Evolutionary conservation across 1,140 invertebrate species (phyloP), one percentile per base, ranked within the genome.

Genomic region (Cataglyphis hispanica): DNA sequence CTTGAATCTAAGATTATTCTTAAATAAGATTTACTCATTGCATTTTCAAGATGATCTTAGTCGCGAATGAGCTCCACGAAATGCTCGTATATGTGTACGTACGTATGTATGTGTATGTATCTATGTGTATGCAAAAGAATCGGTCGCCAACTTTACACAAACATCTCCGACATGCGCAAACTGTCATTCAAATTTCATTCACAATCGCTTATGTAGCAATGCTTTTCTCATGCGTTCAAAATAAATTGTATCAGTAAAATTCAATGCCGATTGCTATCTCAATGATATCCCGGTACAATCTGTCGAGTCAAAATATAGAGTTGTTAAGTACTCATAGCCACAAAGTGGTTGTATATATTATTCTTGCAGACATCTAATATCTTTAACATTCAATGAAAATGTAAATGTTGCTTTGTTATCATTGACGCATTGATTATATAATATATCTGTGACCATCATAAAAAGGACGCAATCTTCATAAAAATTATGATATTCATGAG

Each of bases 1-100:
- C 84, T 50, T 88, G 88, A 85, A 86, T 90, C 90, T 90, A 90
- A 78, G 78, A 60, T 85, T 90, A 87, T 93, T 89, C 86, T 89
- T 91, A 91, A 87, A 90, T 88, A 92, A 86, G 86, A 50, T 86
- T 78, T 50, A 87, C 74, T 86, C 56, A 69, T 89, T 70, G 84
- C 80, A 74, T 60, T 56, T 80, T 86, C 84, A 81, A 61, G 75
- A 53, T 81, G 70, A 50, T 66, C 56, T 78, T 81, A 75, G 56
- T 66, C 84, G 70, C 70, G 72, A 76, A 31, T 64, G 37, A 77
- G n/a, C 53, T 81, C 40, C 63, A 46, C 75, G 37, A 80, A 34
- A 25, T 84, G 31, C 66, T 78, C 37, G 61, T 78, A 56, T 78
- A 37, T 58, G 19, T 77, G 34, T 77, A 53, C 25, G 74, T 77